Evolutionary conservation across 2,113 vertebrate genomes (phyloP), one percentile per base, ranked within the genome.

Genomic region (Corydoras sp.): DNA sequence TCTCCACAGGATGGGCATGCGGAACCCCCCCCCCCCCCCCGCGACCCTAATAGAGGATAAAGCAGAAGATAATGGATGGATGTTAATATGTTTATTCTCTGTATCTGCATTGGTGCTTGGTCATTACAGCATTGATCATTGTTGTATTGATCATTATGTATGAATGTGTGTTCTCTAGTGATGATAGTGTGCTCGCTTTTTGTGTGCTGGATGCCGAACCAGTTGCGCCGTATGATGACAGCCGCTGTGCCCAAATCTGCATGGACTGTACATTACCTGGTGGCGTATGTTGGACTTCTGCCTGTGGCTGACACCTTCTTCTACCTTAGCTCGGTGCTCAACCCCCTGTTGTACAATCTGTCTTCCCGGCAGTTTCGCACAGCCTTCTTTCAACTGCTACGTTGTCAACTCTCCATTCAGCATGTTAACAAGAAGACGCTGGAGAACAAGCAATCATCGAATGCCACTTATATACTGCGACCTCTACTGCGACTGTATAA

Each of bases 291-390:
- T 72, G 82, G 2, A 29, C 91, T 99, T 2, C 89, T 94, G 1
- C 95, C 92, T 0, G 86, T 98, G 24, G 86, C 92, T 0, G 85
- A 97, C 80, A 89, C 84, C 65, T 98, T 97, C 89, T 99, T 99
- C 88, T 99, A 97, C 86, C 86, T 98, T 15, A 99, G 97, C 87
- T 99, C 97, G 0, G 93, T 95, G 62, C 71, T 98, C 77, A 99
- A 97, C 86, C 96, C 96, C 0, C 89, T 99, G 30, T 91, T 99
- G 18, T 99, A 98, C 87, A 98, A 92, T 76, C 81, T 98, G 58
- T 98, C 97, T 2, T 99, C 97, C 0, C 86, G 53, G 60, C 95
- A 97, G 83, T 99, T 99, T 87, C 88, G 96, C 65, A 74, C 82
- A 0, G 95, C 94, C 2, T 97, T 96, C 18, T 32, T 85, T 54